Conservation (phyloP, 2,888 invertebrate species). For the Lepidocyrtinus sp. region DNA sequence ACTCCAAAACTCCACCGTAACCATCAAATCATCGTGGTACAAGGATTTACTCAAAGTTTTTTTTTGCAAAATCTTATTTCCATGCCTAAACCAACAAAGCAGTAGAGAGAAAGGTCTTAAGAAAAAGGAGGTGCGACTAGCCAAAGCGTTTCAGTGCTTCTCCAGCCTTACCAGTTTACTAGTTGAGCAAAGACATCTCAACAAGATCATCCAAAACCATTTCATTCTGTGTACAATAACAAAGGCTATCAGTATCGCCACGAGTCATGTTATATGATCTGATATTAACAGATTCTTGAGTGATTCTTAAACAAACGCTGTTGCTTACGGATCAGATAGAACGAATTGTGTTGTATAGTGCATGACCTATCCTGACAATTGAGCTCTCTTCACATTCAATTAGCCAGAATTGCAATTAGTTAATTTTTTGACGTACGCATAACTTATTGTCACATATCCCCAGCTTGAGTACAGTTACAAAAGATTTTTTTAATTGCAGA, state of each 20-base stretch:
- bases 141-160: constrained; percentile 50
- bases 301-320: neutral
- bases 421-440: constrained; percentile 21
- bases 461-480: neutral
- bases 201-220: neutral
- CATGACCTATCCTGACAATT: constrained; percentile 52
- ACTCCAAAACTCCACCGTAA: too few species aligned
- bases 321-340: neutral
- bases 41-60: too few species aligned
- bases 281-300: neutral
- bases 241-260: neutral
- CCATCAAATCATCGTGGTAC: too few species aligned
- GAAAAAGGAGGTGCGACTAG: constrained; percentile 45
- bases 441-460: neutral
- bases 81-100: neutral
- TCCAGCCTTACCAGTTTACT: constrained; percentile 31
- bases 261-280: neutral
- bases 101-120: constrained; percentile 1
- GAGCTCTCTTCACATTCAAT: constrained; percentile 42
- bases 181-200: constrained; percentile 33
- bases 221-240: neutral
- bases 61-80: neutral
- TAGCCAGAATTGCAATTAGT: constrained; percentile 38
- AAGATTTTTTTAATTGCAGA: too few species aligned
- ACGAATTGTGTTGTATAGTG: neutral